These are phyloP conservation scores for Meghimatium bilineatum DNA, from an alignment of 2,888 invertebrate species.

Conservation along the genomic window DNA sequence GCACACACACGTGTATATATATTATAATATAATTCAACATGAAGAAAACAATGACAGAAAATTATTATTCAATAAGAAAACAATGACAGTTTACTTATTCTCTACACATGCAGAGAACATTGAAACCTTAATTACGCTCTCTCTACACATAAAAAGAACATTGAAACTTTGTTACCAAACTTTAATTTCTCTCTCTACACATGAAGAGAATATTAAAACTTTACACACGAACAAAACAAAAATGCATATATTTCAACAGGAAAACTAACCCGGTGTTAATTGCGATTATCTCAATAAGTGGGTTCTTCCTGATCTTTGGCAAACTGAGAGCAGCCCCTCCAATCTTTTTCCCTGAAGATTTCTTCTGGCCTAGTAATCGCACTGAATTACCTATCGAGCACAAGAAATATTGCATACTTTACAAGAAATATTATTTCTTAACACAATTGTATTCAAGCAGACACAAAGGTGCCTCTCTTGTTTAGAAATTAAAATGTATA, in stretches of 20 bases:
- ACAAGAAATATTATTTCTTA: background rate
- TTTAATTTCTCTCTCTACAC: no score
- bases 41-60: no score
- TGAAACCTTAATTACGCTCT: no score
- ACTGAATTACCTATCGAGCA: constrained; percentile 71
- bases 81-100: no score
- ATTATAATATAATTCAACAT: no score
- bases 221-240: background rate
- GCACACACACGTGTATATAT: background rate
- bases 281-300: constrained; percentile 96
- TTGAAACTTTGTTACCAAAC: no score
- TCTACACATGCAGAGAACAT: no score
- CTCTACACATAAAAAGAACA: no score
- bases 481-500: no score
- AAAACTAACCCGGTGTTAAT: constrained; percentile 89
- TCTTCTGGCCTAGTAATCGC: constrained; percentile 82
- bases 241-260: background rate
- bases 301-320: constrained; percentile 96
- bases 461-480: no score
- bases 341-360: constrained; percentile 82
- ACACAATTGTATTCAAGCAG: no score
- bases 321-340: constrained; percentile 92
- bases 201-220: background rate
- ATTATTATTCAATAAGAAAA: no score
- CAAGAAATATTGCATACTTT: background rate